phyloP scores from a whole-genome alignment of 1,140 invertebrate genomes.

The Whitmania pigra region DNA sequence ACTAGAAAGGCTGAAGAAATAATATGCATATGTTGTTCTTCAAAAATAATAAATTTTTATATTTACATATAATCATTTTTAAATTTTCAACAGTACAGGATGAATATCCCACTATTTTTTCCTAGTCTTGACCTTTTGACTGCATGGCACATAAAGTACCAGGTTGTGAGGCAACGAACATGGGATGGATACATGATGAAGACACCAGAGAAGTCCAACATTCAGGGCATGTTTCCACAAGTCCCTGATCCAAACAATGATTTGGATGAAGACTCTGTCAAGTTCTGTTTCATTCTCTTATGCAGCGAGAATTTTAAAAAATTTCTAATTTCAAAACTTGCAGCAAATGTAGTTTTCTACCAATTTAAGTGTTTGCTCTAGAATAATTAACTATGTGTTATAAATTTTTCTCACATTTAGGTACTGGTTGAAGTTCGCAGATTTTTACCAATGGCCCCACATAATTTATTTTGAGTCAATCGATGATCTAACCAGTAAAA shows the following conservation, averaged over 20 bases:
- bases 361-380: no score
- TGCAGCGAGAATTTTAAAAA: no score
- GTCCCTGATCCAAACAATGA: conserved; percentile 25
- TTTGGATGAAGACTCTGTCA: conserved; percentile 21
- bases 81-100: conserved; percentile 20
- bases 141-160: conserved; percentile 24
- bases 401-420: not conserved
- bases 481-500: conserved; percentile 23
- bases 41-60: no score
- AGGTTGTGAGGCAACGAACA: conserved; percentile 24
- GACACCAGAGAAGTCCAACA: not conserved
- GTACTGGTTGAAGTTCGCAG: conserved; percentile 24
- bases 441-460: conserved; percentile 26
- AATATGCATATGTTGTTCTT: no score
- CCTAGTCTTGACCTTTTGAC: conserved; percentile 22
- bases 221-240: conserved; percentile 17
- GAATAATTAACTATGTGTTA: not conserved
- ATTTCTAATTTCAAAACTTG: no score
- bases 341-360: no score
- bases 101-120: conserved; percentile 26
- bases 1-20: no score
- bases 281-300: not conserved
- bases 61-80: not conserved
- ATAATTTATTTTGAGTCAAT: conserved; percentile 24
- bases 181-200: conserved; percentile 22